Evolutionary conservation across 2,888 invertebrate genomes (phyloP).

Genomic region (Allophyes oxyacanthae): DNA sequence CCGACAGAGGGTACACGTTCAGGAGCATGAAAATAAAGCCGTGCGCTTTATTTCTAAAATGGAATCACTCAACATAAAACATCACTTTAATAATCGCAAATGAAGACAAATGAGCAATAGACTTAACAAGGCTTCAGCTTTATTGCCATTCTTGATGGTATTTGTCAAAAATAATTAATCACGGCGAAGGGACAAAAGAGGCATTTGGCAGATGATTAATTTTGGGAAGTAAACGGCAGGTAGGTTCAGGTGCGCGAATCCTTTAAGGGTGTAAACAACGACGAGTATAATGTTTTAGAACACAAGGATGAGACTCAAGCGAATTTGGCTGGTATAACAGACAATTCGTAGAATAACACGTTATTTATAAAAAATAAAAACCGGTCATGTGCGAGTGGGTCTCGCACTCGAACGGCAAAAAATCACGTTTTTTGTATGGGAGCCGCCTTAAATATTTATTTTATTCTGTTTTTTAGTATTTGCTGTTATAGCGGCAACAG

Average conservation of each 20-base stretch:
- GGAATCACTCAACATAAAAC: constrained; percentile 15
- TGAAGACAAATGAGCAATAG: constrained; percentile 48
- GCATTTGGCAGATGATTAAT: constrained; percentile 77
- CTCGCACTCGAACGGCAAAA: too few species aligned
- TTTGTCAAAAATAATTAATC: constrained; percentile 72
- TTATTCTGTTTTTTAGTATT: too few species aligned
- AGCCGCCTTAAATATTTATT: too few species aligned
- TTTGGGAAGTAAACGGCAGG: constrained; percentile 58
- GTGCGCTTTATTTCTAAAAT: too few species aligned
- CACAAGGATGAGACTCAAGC: not conserved
- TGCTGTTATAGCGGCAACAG: too few species aligned
- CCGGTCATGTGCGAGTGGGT: too few species aligned
- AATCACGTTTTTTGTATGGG: too few species aligned
- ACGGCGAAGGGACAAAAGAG: constrained; percentile 53
- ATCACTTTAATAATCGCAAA: constrained; percentile 47
- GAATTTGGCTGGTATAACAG: not conserved
- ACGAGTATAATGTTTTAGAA: constrained; percentile 60
- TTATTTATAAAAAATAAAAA: too few species aligned
- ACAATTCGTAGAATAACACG: not conserved
- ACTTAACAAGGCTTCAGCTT: constrained; percentile 51
- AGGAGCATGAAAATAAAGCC: too few species aligned
- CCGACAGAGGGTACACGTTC: too few species aligned
- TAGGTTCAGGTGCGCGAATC: constrained; percentile 64
- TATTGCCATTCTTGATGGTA: constrained; percentile 63
- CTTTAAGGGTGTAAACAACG: constrained; percentile 65